A percentile compares a stretch with the other conserved stretches of the same genome.
Conservation (phyloP, 1,140 invertebrate genomes). For the Lepidurus packardi region DNA sequence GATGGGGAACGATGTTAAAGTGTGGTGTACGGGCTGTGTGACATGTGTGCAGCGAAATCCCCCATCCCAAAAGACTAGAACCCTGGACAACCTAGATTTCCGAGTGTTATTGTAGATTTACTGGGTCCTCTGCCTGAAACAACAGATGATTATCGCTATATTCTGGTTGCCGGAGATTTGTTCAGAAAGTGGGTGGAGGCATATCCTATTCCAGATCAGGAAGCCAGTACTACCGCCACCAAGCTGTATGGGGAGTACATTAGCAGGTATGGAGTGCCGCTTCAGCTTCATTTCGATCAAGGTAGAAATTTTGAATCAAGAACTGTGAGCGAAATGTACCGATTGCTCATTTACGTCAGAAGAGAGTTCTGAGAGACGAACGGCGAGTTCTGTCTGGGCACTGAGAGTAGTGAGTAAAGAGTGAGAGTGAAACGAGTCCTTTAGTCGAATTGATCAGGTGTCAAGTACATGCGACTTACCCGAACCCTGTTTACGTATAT, state of each 20-base stretch:
- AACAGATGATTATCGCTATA: neutral
- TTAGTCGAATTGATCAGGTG: too few relatives aligned
- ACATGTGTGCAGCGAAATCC: neutral
- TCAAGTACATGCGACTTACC: too few relatives aligned
- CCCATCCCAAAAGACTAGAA: too few relatives aligned
- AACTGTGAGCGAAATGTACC: neutral
- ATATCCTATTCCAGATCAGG: slow-evolving; percentile 43
- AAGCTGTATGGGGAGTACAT: slow-evolving; percentile 42
- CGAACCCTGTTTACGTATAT: too few relatives aligned
- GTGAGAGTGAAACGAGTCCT: too few relatives aligned
- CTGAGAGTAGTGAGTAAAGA: too few relatives aligned
- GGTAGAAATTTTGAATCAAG: neutral
- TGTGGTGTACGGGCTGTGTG: neutral
- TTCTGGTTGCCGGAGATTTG: neutral
- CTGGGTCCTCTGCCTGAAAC: neutral
- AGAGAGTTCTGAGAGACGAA: too few relatives aligned
- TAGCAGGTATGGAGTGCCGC: slow-evolving; percentile 26
- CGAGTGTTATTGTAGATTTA: too few relatives aligned
- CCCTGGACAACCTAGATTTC: too few relatives aligned
- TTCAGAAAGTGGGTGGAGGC: slow-evolving; percentile 46
- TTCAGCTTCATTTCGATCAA: slow-evolving; percentile 34
- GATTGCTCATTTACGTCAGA: too few relatives aligned
- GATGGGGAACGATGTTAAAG: neutral
- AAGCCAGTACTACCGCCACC: slow-evolving; percentile 42
- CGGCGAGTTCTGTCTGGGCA: too few relatives aligned